Evolutionary conservation across 2,888 invertebrate genomes (phyloP).

Genomic region (Acrobasis repandana): DNA sequence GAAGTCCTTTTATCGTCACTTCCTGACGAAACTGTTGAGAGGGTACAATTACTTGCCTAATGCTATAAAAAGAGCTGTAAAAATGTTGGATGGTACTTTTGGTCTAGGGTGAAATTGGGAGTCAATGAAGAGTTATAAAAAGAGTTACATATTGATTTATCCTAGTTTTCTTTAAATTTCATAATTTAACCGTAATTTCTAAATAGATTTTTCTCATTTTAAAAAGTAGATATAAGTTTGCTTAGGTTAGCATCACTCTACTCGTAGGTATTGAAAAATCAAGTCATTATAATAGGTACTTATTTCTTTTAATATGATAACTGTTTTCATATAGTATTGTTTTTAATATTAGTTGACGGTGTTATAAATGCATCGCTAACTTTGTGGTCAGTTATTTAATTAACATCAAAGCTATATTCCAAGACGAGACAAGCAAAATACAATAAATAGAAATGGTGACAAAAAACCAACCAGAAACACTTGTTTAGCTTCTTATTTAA

Average conservation of each 20-base stretch:
- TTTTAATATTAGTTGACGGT: too few species aligned
- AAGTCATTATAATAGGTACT: too few species aligned
- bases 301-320: too few species aligned
- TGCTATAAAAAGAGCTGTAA: slow-evolving; percentile 9
- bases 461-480: slow-evolving; percentile 21
- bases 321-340: too few species aligned
- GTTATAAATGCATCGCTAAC: background rate
- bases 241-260: too few species aligned
- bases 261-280: too few species aligned
- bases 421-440: slow-evolving; percentile 1
- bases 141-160: too few species aligned
- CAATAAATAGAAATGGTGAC: slow-evolving; percentile 11
- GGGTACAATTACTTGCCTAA: slow-evolving; percentile 16
- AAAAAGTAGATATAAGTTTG: too few species aligned
- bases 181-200: too few species aligned
- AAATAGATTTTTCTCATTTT: too few species aligned
- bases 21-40: slow-evolving; percentile 21
- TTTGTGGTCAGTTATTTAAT: background rate
- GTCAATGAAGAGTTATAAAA: background rate
- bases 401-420: background rate
- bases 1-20: slow-evolving; percentile 38
- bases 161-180: too few species aligned
- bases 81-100: background rate
- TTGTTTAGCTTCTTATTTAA: slow-evolving; percentile 36
- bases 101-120: background rate